Percentiles rank a stretch among this genome's conserved stretches.
Evolutionary conservation across 2,888 invertebrate genomes (phyloP).

Genomic region (Copidosoma aretas): DNA sequence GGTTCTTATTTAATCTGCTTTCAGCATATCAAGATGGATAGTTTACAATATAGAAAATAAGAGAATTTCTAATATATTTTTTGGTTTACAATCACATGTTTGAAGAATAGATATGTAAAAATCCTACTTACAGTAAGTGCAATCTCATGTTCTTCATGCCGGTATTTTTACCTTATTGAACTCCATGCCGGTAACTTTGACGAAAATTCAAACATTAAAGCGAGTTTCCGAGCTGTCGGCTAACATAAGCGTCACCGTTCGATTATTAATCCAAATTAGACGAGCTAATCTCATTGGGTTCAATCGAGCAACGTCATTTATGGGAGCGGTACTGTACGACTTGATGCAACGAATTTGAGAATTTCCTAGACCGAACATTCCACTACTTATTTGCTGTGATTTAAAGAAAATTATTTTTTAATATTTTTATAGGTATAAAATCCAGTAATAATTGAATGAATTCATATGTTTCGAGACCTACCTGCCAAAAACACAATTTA

Average conservation of each 20-base stretch:
- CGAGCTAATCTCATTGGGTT: slow-evolving; percentile 91
- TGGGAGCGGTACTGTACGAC: slow-evolving; percentile 91
- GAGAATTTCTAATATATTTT: slow-evolving; percentile 16
- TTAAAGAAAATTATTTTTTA: slow-evolving; percentile 12
- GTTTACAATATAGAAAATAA: slow-evolving; percentile 26
- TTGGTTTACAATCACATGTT: slow-evolving; percentile 36
- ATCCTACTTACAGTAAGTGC: slow-evolving; percentile 28
- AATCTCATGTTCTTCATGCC: slow-evolving; percentile 29
- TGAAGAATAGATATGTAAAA: slow-evolving; percentile 35
- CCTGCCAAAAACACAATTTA: slow-evolving; percentile 98
- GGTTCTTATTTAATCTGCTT: slow-evolving; percentile 24
- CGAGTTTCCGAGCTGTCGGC: slow-evolving; percentile 94
- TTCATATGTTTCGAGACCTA: slow-evolving; percentile 64
- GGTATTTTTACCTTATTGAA: not conserved
- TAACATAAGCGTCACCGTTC: slow-evolving; percentile 91
- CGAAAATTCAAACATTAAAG: slow-evolving; percentile 72
- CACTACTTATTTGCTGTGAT: slow-evolving; percentile 71
- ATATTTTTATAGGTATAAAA: slow-evolving; percentile 8
- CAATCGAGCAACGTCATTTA: slow-evolving; percentile 84
- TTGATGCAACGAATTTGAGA: slow-evolving; percentile 96
- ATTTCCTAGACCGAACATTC: slow-evolving; percentile 96
- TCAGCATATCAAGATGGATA: not conserved
- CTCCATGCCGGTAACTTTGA: slow-evolving; percentile 20
- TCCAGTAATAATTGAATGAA: slow-evolving; percentile 13
- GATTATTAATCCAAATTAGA: slow-evolving; percentile 93